phyloP scores from a whole-genome alignment of 2,797 vertebrate genomes.

The Syngnathus rostellatus region DNA sequence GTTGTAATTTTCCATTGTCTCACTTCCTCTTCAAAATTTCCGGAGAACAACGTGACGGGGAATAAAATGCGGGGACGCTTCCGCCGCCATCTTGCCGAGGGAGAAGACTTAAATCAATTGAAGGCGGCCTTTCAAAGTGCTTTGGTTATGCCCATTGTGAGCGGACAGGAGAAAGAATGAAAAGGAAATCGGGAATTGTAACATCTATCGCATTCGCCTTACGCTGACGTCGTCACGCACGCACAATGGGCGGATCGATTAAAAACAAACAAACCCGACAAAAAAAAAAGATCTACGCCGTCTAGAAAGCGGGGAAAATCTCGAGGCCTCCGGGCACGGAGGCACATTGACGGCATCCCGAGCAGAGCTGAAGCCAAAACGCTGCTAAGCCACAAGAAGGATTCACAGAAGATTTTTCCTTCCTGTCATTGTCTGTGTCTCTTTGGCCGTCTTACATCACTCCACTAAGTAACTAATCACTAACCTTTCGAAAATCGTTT shows the following conservation, averaged over 20 bases:
- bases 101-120: slow-evolving; percentile 76
- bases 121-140: slow-evolving; percentile 61
- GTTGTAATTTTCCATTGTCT: not conserved
- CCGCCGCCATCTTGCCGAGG: slow-evolving; percentile 45
- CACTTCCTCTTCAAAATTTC: not conserved
- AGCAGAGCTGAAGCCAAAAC: not conserved
- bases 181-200: slow-evolving; percentile 51
- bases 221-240: slow-evolving; percentile 36
- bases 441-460: not conserved
- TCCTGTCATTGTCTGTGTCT: not conserved
- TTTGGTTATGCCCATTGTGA: slow-evolving; percentile 4
- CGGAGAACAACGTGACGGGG: slow-evolving; percentile 34
- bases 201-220: slow-evolving; percentile 37
- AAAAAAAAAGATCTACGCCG: not conserved
- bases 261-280: not conserved
- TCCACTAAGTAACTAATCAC: slow-evolving; percentile 27
- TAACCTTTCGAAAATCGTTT: not conserved
- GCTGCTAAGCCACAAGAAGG: not conserved
- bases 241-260: slow-evolving; percentile 6
- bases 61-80: slow-evolving; percentile 27
- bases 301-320: slow-evolving; percentile 8
- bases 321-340: not conserved
- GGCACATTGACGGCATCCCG: slow-evolving; percentile 2
- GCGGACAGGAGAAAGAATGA: slow-evolving; percentile 1
- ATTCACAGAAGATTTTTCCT: slow-evolving; percentile 2